Evolutionary conservation across 2,888 invertebrate species (phyloP).

Genomic region (Timema cristinae): DNA sequence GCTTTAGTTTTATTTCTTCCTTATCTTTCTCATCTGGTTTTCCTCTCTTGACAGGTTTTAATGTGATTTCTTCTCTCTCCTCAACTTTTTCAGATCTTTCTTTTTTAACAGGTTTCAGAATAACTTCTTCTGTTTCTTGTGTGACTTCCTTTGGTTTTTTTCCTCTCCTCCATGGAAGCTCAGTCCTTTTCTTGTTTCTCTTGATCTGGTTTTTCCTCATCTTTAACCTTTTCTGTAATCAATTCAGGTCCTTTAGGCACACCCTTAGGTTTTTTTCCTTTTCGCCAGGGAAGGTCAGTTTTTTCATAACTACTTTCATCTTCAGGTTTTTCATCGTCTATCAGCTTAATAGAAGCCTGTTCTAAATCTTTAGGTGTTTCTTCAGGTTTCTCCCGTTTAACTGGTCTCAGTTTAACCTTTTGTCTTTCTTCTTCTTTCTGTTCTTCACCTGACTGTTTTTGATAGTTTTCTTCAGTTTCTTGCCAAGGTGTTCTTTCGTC

Average conservation of each 20-base stretch:
- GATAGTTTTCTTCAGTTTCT: constrained; percentile 33
- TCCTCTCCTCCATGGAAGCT: constrained; percentile 25
- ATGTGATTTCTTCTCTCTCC: constrained; percentile 28
- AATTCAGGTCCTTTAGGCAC: neutral
- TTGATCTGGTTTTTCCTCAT: constrained; percentile 26
- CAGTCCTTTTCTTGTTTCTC: constrained; percentile 24
- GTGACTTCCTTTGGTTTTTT: constrained; percentile 24
- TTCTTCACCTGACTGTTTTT: constrained; percentile 38
- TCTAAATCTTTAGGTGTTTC: constrained; percentile 4
- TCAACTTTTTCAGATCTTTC: constrained; percentile 30
- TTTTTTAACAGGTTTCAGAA: constrained; percentile 30
- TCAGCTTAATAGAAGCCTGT: neutral
- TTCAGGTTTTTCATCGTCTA: constrained; percentile 25
- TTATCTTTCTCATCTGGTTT: constrained; percentile 33
- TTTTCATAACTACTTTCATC: constrained; percentile 29
- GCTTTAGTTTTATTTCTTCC: constrained; percentile 30
- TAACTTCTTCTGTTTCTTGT: constrained; percentile 27
- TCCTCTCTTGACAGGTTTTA: constrained; percentile 41
- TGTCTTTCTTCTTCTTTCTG: constrained; percentile 28
- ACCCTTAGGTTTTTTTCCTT: constrained; percentile 2
- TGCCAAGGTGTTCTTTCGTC: constrained; percentile 14
- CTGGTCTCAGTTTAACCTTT: constrained; percentile 19
- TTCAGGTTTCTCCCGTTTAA: constrained; percentile 20
- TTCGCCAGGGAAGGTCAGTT: constrained; percentile 18
- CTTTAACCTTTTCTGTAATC: neutral